Evolutionary conservation across 2,797 vertebrate genomes (phyloP).

Genomic region (Paratrypauchen microcephalus): DNA sequence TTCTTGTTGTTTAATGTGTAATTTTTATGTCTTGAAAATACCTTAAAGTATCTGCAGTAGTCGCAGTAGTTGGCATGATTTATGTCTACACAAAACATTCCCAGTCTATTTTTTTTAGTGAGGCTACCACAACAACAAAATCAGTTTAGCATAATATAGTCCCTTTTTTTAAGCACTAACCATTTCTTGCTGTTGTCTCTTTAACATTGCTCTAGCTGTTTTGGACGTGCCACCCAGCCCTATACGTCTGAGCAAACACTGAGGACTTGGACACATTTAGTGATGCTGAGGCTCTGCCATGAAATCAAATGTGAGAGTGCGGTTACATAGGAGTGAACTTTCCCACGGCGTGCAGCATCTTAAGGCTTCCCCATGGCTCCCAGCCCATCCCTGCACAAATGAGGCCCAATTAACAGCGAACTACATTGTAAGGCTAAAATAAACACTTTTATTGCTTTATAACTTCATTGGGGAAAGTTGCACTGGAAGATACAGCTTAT

Average conservation of each 20-base stretch:
- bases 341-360: conserved; percentile 55
- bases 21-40: not conserved
- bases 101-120: not conserved
- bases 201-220: not conserved
- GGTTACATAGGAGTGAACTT: conserved; percentile 49
- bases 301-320: conserved; percentile 51
- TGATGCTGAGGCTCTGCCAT: conserved; percentile 52
- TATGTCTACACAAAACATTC: not conserved
- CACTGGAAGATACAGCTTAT: not conserved
- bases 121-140: not conserved
- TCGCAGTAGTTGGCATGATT: not conserved
- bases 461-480: not conserved
- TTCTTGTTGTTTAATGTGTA: not conserved
- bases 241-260: conserved; percentile 2
- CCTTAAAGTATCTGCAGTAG: not conserved
- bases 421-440: conserved; percentile 9
- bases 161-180: not conserved
- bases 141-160: not conserved
- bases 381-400: conserved; percentile 42
- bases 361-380: conserved; percentile 53
- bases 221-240: not conserved
- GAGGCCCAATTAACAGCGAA: conserved; percentile 12
- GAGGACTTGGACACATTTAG: conserved; percentile 43
- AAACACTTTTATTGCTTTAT: conserved; percentile 7
- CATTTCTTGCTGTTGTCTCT: not conserved